Evolutionary conservation across 2,113 vertebrate genomes (phyloP).

Genomic region (Sinocyclocheilus maitianheensis): DNA sequence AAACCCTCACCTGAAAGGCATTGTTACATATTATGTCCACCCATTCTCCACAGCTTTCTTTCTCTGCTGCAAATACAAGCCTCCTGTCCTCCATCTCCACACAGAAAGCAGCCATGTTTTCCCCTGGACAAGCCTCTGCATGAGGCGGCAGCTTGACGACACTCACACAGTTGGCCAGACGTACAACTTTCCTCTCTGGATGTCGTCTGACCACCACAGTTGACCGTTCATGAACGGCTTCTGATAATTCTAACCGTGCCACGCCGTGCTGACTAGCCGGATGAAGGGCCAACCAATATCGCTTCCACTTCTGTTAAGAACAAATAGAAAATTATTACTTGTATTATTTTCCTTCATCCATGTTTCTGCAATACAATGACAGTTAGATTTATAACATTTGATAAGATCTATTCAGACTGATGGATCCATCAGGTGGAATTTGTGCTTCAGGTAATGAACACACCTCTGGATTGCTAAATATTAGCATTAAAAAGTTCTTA

Average conservation of each 20-base stretch:
- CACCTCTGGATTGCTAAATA: background rate
- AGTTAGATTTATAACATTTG: background rate
- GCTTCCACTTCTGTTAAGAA: conserved; percentile 85
- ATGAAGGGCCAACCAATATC: conserved; percentile 83
- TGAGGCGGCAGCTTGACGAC: conserved; percentile 77
- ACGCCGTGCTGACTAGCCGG: conserved; percentile 81
- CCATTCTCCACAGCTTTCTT: conserved; percentile 80
- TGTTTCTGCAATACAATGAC: background rate
- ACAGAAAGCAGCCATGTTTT: conserved; percentile 85
- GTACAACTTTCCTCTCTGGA: conserved; percentile 76
- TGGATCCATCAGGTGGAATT: background rate
- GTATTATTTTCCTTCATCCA: conserved; percentile 39
- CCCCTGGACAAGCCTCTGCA: conserved; percentile 81
- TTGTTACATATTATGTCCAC: conserved; percentile 82
- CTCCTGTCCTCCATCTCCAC: conserved; percentile 83
- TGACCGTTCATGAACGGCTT: conserved; percentile 71
- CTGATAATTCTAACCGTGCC: conserved; percentile 87
- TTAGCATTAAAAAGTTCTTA: background rate
- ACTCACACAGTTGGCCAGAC: conserved; percentile 83
- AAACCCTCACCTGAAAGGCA: conserved; percentile 82
- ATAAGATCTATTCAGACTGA: background rate
- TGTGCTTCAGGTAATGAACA: background rate
- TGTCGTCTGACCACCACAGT: conserved; percentile 78
- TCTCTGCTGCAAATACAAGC: conserved; percentile 83
- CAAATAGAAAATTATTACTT: background rate